Conservation (phyloP, 53 echinoderm and acorn worm genomes). For the Echinometra lucunter region DNA sequence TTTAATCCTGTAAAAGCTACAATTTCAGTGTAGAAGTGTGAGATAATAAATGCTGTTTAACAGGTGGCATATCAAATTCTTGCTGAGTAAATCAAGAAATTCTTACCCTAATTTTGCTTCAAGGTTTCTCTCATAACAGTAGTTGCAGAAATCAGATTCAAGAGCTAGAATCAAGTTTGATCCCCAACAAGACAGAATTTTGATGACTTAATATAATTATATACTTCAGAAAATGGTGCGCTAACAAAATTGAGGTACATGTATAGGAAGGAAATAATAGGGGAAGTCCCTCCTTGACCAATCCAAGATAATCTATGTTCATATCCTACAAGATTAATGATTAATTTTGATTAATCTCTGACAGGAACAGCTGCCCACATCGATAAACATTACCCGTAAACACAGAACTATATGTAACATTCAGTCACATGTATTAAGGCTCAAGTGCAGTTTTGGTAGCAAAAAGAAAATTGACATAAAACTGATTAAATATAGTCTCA, state of each 20-base stretch:
- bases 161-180: neutral
- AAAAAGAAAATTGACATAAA: too few relatives aligned
- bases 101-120: neutral
- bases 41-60: neutral
- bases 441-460: too few relatives aligned
- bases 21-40: neutral
- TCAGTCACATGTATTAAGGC: neutral
- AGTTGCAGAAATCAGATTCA: neutral
- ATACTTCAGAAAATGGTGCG: neutral
- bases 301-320: neutral
- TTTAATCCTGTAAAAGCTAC: neutral
- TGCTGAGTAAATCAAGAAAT: neutral
- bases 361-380: neutral
- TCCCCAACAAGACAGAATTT: neutral
- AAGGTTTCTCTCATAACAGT: neutral
- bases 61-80: neutral
- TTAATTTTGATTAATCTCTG: slow-evolving; percentile 14
- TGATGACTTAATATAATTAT: neutral
- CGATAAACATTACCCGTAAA: neutral
- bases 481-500: too few relatives aligned
- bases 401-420: neutral
- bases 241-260: neutral
- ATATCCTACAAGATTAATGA: slow-evolving; percentile 2
- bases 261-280: neutral
- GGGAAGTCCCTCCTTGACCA: neutral